These are phyloP conservation scores for Germaria angustata DNA, from an alignment of 2,888 invertebrate genomes.

Conservation along the genomic window DNA sequence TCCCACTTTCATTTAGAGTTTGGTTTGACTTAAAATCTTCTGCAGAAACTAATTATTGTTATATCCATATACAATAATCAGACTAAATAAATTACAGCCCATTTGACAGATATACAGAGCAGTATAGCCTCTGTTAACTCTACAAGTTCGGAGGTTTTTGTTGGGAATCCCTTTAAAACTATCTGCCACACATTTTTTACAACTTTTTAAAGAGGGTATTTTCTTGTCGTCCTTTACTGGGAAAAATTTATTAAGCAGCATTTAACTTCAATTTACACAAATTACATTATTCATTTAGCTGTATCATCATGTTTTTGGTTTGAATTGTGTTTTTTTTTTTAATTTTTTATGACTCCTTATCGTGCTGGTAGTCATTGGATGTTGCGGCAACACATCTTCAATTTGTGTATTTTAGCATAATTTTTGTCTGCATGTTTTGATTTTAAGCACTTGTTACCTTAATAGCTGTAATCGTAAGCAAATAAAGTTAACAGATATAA, in stretches of 20 bases:
- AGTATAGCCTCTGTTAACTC: too few relatives aligned
- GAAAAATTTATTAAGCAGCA: neutral
- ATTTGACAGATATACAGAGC: too few relatives aligned
- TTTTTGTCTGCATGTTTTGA: constrained; percentile 18
- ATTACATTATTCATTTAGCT: constrained; percentile 47
- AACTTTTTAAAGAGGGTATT: neutral
- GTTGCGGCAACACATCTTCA: constrained; percentile 15
- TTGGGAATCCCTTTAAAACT: too few relatives aligned
- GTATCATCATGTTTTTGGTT: constrained; percentile 34
- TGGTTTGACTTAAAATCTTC: too few relatives aligned
- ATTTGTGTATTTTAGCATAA: constrained; percentile 5
- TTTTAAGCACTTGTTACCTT: constrained; percentile 62
- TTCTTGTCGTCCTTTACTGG: neutral
- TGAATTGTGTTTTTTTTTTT: constrained; percentile 8
- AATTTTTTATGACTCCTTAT: constrained; percentile 37
- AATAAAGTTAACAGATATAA: constrained; percentile 56
- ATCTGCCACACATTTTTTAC: too few relatives aligned
- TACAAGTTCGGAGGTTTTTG: too few relatives aligned
- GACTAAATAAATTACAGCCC: too few relatives aligned
- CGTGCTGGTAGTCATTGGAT: constrained; percentile 8
- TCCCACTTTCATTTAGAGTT: too few relatives aligned
- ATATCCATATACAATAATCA: too few relatives aligned
- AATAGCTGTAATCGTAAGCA: constrained; percentile 61
- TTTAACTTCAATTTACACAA: constrained; percentile 48
- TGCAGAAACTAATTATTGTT: too few relatives aligned